A percentile compares a stretch with the other conserved stretches of the same genome.
phyloP scores from a whole-genome alignment of 2,113 vertebrate genomes.

The Crotalus horridus region DNA sequence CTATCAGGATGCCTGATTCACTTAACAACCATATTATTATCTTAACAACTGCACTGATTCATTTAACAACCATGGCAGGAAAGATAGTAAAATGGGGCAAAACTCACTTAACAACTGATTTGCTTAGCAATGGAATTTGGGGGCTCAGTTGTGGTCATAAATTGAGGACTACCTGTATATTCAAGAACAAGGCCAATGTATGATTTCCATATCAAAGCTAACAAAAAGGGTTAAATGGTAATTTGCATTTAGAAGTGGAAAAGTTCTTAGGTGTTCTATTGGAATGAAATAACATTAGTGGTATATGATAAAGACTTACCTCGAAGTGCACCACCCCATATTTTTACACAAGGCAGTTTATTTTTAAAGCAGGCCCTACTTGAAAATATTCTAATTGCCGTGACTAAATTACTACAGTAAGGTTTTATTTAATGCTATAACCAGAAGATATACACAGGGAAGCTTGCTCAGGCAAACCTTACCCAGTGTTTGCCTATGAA shows the following conservation, averaged over 20 bases:
- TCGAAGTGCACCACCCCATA: neutral
- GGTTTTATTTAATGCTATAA: neutral
- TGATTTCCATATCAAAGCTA: slow-evolving; percentile 50
- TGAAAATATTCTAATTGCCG: neutral
- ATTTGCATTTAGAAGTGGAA: slow-evolving; percentile 16
- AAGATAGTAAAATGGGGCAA: neutral
- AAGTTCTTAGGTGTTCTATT: slow-evolving; percentile 40
- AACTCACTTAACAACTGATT: neutral
- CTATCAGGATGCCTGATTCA: neutral
- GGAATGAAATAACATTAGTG: slow-evolving; percentile 35
- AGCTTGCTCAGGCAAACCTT: neutral
- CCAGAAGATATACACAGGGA: neutral
- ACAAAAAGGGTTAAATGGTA: slow-evolving; percentile 50
- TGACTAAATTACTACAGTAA: neutral
- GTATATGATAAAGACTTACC: neutral
- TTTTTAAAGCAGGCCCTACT: neutral
- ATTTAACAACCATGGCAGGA: neutral
- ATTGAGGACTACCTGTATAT: slow-evolving; percentile 10
- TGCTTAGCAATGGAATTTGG: neutral
- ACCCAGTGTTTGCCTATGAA: neutral
- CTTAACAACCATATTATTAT: neutral
- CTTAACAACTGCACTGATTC: neutral
- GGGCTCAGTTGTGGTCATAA: neutral
- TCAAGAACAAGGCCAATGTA: slow-evolving; percentile 48
- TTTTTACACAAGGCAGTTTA: neutral